Percentiles rank a stretch among this genome's conserved stretches.
phyloP scores from a whole-genome alignment of 1,140 invertebrate genomes.

The Diorhabda elongata region DNA sequence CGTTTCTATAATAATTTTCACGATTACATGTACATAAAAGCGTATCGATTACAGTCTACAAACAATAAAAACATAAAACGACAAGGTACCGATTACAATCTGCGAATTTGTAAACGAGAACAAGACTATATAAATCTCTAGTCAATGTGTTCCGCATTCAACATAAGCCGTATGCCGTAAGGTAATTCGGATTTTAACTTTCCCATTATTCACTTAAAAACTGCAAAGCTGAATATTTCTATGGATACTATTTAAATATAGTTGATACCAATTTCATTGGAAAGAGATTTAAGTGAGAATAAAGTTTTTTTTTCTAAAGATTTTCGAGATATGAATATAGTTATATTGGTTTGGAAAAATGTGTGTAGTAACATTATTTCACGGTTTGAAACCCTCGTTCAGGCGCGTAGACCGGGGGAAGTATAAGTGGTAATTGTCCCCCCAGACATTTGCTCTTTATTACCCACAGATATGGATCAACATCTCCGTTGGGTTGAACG shows the following conservation, averaged over 20 bases:
- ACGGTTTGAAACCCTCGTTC: too few relatives aligned
- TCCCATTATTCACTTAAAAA: background rate
- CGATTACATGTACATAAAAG: background rate
- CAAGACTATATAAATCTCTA: background rate
- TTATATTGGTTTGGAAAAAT: too few relatives aligned
- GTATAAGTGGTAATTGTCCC: too few relatives aligned
- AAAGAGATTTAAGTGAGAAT: background rate
- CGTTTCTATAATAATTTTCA: too few relatives aligned
- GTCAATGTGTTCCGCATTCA: conserved; percentile 1
- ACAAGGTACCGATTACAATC: background rate
- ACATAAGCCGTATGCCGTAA: background rate
- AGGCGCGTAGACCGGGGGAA: too few relatives aligned
- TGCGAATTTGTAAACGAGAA: conserved; percentile 2
- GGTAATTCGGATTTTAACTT: background rate
- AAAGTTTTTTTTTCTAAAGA: too few relatives aligned
- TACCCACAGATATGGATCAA: too few relatives aligned
- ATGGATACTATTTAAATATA: background rate
- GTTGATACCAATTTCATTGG: background rate
- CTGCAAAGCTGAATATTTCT: background rate
- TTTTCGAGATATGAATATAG: too few relatives aligned
- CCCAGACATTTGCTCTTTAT: too few relatives aligned
- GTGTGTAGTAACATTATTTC: too few relatives aligned
- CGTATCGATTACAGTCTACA: background rate
- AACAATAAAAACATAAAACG: background rate
- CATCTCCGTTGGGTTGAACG: too few relatives aligned